Percentiles rank a stretch among this genome's conserved stretches.
Evolutionary conservation across 1,140 invertebrate species (phyloP).

Genomic region (Drosophila setifemur): DNA sequence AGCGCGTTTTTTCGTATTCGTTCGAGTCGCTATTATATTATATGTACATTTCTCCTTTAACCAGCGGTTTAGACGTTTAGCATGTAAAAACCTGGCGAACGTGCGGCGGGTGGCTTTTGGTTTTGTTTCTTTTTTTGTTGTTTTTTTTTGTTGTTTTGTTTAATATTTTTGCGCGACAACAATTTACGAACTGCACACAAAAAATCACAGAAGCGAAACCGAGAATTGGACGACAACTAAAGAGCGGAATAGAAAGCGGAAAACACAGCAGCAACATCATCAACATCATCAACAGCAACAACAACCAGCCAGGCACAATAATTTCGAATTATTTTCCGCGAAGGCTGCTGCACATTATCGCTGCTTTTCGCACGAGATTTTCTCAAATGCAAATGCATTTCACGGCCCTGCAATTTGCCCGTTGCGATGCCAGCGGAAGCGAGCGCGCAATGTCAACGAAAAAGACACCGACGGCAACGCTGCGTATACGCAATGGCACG

Average conservation of each 20-base stretch:
- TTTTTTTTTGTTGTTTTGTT: no score
- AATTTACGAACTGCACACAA: slow-evolving; percentile 50
- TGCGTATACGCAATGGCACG: slow-evolving; percentile 77
- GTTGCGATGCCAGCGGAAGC: slow-evolving; percentile 38
- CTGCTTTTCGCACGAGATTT: slow-evolving; percentile 24
- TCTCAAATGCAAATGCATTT: slow-evolving; percentile 33
- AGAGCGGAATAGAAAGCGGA: slow-evolving; percentile 20
- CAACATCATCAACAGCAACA: background rate
- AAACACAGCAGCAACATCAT: slow-evolving; percentile 10
- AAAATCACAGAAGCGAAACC: slow-evolving; percentile 34
- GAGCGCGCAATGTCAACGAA: slow-evolving; percentile 24
- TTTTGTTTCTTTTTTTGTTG: no score
- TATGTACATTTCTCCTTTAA: slow-evolving; percentile 12
- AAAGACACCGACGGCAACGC: slow-evolving; percentile 32
- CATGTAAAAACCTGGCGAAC: slow-evolving; percentile 39
- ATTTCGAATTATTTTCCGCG: slow-evolving; percentile 38
- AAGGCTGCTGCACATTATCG: slow-evolving; percentile 35
- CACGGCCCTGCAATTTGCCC: slow-evolving; percentile 15
- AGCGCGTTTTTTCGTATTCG: no score
- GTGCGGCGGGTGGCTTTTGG: slow-evolving; percentile 47
- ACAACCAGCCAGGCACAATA: slow-evolving; percentile 38
- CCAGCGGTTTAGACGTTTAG: no score
- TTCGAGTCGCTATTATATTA: slow-evolving; percentile 9
- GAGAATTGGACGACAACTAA: slow-evolving; percentile 37
- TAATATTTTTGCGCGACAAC: slow-evolving; percentile 64